A percentile compares a stretch with the other conserved stretches of the same genome.
These are phyloP conservation scores for Phyllotreta striolata DNA, from an alignment of 2,888 invertebrate species.

Conservation along the genomic window DNA sequence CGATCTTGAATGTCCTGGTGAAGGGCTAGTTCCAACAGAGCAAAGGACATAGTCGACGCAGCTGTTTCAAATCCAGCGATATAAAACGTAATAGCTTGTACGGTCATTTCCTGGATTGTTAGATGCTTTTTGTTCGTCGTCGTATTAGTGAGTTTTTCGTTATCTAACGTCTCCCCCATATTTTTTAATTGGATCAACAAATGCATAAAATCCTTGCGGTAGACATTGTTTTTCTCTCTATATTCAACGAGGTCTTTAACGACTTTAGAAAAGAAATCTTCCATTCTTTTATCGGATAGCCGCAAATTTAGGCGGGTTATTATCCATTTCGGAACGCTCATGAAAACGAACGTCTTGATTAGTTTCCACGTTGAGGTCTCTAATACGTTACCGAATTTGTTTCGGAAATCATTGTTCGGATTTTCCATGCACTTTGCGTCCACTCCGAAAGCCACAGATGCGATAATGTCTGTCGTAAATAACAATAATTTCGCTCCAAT, in stretches of 20 bases:
- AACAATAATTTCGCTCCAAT: neutral
- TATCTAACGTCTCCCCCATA: neutral
- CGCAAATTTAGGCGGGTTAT: conserved; percentile 43
- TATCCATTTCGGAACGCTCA: conserved; percentile 35
- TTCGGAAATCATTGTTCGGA: conserved; percentile 11
- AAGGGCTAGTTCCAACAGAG: conserved; percentile 45
- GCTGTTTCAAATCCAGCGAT: conserved; percentile 49
- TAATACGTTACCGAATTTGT: conserved; percentile 1
- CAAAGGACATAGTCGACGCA: conserved; percentile 46
- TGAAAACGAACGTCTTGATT: neutral
- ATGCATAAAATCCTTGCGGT: conserved; percentile 66
- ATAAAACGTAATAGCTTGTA: conserved; percentile 46
- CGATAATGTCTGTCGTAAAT: conserved; percentile 17
- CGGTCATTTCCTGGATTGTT: conserved; percentile 33
- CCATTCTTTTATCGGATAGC: conserved; percentile 45
- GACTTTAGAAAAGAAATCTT: conserved; percentile 60
- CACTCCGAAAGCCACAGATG: conserved; percentile 13
- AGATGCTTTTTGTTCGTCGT: conserved; percentile 10
- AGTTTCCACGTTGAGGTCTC: neutral
- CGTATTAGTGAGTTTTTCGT: neutral
- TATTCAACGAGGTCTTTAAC: conserved; percentile 61
- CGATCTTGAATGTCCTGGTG: conserved; percentile 45
- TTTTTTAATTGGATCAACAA: conserved; percentile 61
- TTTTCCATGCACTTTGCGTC: conserved; percentile 10
- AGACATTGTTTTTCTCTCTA: conserved; percentile 60